Evolutionary conservation across 1,140 invertebrate genomes (phyloP).

Genomic region (Mamestra configurata): DNA sequence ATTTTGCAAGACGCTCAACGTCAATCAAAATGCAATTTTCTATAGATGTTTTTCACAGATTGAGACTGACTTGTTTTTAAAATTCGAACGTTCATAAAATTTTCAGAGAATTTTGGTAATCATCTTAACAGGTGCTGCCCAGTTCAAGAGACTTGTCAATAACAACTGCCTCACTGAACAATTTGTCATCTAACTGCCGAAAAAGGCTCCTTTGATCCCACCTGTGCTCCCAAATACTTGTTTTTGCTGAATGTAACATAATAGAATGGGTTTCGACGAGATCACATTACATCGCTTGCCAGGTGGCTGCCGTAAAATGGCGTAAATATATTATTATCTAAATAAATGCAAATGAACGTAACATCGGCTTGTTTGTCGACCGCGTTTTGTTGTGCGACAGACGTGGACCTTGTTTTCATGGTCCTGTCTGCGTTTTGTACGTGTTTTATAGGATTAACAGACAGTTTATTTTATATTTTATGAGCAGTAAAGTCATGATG

Average conservation of each 20-base stretch:
- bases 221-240: slow-evolving; percentile 20
- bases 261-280: slow-evolving; percentile 71
- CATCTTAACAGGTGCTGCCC: too few relatives aligned
- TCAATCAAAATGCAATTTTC: too few relatives aligned
- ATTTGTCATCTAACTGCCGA: slow-evolving; percentile 1
- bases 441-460: not conserved
- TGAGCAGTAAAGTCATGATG: too few relatives aligned
- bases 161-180: not conserved
- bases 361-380: slow-evolving; percentile 54
- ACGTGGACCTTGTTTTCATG: slow-evolving; percentile 57
- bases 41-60: too few relatives aligned
- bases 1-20: too few relatives aligned
- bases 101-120: too few relatives aligned
- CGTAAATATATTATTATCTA: slow-evolving; percentile 57
- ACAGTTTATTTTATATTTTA: too few relatives aligned
- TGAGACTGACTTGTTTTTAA: too few relatives aligned
- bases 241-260: slow-evolving; percentile 51
- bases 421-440: slow-evolving; percentile 18
- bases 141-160: too few relatives aligned
- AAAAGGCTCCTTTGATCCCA: not conserved
- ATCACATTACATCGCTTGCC: slow-evolving; percentile 71
- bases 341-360: slow-evolving; percentile 65
- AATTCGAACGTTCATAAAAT: too few relatives aligned
- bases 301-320: slow-evolving; percentile 49
- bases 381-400: slow-evolving; percentile 31